Evolutionary conservation across 2,888 invertebrate genomes (phyloP).

Genomic region (Dusona sp.): DNA sequence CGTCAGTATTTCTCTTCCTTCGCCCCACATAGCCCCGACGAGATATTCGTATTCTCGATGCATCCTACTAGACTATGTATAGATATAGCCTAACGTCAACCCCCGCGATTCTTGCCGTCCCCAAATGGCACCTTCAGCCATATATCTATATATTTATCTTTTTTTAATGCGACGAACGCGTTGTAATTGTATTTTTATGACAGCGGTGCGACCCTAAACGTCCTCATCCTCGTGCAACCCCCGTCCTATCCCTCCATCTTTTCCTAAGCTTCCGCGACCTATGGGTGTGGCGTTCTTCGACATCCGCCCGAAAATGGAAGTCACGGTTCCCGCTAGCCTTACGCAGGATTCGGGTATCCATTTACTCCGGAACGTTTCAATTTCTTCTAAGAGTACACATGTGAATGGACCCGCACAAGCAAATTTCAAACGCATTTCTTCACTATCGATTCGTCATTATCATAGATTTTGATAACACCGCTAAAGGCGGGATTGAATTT

Average conservation of each 20-base stretch:
- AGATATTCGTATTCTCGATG: slow-evolving; percentile 23
- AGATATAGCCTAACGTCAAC: background rate
- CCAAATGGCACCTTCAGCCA: background rate
- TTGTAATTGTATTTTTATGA: slow-evolving; percentile 13
- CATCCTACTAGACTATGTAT: background rate
- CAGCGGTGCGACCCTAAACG: background rate
- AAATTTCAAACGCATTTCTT: background rate
- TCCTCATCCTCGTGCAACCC: slow-evolving; percentile 11
- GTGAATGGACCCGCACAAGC: background rate
- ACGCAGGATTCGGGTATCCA: background rate
- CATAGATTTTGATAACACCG: too few species aligned
- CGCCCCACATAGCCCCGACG: slow-evolving; percentile 8
- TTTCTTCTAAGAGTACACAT: background rate
- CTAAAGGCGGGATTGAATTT: too few species aligned
- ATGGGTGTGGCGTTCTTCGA: slow-evolving; percentile 13
- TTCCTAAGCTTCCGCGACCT: background rate
- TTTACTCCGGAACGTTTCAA: too few species aligned
- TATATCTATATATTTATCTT: background rate
- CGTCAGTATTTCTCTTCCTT: slow-evolving; percentile 59
- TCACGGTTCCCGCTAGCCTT: background rate
- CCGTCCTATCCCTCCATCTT: background rate
- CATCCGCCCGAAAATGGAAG: slow-evolving; percentile 26
- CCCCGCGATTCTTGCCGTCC: background rate
- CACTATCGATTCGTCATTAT: too few species aligned
- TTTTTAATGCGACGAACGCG: background rate